Conservation (phyloP, 35 echinoderm and acorn worm species). For the Heliocidaris erythrogramma region DNA sequence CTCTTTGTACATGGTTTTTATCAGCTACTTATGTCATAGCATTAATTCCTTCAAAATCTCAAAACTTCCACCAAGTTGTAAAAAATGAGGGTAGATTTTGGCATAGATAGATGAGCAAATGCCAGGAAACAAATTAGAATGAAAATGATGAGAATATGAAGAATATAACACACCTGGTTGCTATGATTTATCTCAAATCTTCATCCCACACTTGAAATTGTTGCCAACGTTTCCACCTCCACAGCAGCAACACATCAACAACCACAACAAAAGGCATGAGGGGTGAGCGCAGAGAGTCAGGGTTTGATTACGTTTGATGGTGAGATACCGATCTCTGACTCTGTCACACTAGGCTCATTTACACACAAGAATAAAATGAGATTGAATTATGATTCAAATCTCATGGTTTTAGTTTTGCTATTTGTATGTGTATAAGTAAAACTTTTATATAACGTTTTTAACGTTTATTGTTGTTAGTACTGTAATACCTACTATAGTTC, state of each 20-base stretch:
- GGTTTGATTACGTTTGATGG: neutral
- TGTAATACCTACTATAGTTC: no score
- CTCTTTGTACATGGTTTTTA: neutral
- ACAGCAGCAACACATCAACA: neutral
- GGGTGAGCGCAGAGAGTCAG: neutral
- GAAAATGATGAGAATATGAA: neutral
- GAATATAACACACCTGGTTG: neutral
- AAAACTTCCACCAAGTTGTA: neutral
- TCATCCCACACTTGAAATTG: neutral
- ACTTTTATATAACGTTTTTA: no score
- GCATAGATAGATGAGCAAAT: neutral
- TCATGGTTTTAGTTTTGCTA: no score
- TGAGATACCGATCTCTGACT: neutral
- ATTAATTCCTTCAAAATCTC: neutral
- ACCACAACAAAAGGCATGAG: neutral
- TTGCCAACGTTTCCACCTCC: neutral
- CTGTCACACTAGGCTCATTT: neutral
- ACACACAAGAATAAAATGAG: neutral
- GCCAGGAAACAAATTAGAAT: neutral
- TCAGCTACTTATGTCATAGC: neutral
- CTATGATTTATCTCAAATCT: neutral
- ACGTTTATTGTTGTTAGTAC: no score
- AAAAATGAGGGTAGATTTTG: neutral
- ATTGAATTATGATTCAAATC: no score
- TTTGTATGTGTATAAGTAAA: no score